These are phyloP conservation scores for Drosophila santomea DNA, from an alignment of 1,140 invertebrate species.

Conservation along the genomic window DNA sequence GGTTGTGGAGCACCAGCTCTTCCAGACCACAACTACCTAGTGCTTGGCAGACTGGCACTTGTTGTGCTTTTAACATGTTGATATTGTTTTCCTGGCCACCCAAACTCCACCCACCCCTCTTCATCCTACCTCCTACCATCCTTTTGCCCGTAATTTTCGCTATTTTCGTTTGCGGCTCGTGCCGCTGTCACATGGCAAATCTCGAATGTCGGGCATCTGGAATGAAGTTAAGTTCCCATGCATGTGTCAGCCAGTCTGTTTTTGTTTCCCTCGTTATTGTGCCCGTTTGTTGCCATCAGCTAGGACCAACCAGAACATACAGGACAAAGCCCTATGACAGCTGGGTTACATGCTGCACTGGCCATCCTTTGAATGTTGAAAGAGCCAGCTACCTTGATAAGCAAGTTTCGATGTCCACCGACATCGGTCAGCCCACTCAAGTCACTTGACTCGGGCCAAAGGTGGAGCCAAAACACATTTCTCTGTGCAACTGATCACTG, in stretches of 20 bases:
- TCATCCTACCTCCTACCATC: background rate
- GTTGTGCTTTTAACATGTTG: constrained; percentile 57
- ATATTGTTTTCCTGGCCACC: constrained; percentile 30
- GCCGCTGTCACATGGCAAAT: constrained; percentile 39
- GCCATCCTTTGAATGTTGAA: constrained; percentile 21
- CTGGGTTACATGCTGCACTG: constrained; percentile 30
- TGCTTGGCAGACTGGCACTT: constrained; percentile 28
- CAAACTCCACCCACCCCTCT: background rate
- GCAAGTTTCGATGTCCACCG: constrained; percentile 7
- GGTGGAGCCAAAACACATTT: constrained; percentile 9
- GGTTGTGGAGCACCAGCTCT: background rate
- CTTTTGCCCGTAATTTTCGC: constrained; percentile 13
- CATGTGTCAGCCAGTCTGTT: constrained; percentile 48
- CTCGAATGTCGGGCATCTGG: constrained; percentile 29
- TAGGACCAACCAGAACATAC: constrained; percentile 7
- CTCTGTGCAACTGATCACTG: constrained; percentile 14
- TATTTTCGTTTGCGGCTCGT: constrained; percentile 45
- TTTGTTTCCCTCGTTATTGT: constrained; percentile 37
- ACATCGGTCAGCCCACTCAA: background rate
- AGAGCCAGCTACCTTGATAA: background rate
- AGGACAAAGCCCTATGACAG: constrained; percentile 40
- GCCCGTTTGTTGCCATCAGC: constrained; percentile 25
- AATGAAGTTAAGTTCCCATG: constrained; percentile 44
- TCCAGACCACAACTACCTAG: constrained; percentile 15
- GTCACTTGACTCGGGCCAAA: constrained; percentile 10